These are phyloP conservation scores for Cordilura impudica DNA, from an alignment of 2,888 invertebrate species.

Conservation along the genomic window DNA sequence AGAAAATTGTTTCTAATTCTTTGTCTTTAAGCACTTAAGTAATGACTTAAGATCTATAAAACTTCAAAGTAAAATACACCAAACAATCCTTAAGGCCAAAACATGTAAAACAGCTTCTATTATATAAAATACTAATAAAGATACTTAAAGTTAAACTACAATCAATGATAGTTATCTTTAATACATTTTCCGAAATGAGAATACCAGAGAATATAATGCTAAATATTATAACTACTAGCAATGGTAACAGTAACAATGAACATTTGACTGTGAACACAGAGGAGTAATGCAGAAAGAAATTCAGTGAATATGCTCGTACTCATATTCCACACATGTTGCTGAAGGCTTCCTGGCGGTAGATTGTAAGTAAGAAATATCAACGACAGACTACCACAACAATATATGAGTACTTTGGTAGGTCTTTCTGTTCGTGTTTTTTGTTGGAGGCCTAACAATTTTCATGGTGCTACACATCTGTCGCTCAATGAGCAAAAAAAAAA, in stretches of 20 bases:
- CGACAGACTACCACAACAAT: neutral
- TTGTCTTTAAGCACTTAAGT: no score
- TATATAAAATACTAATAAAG: constrained; percentile 20
- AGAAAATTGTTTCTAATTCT: no score
- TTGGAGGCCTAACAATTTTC: neutral
- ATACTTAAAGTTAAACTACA: constrained; percentile 70
- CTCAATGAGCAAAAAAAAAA: constrained; percentile 10
- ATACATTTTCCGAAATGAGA: constrained; percentile 42
- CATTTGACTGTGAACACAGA: neutral
- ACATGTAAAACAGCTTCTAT: neutral
- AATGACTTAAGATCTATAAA: neutral
- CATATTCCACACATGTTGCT: constrained; percentile 18
- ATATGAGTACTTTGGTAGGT: neutral
- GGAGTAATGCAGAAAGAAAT: neutral
- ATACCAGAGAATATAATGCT: neutral
- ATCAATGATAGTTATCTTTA: constrained; percentile 76
- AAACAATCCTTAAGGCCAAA: neutral
- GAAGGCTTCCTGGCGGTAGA: constrained; percentile 13
- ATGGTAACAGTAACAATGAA: neutral
- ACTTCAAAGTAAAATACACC: neutral
- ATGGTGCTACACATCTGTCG: constrained; percentile 37
- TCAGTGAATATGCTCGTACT: neutral
- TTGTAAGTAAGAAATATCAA: neutral
- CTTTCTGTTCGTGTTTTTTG: neutral
- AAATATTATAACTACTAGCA: neutral